These are phyloP conservation scores for Bursaphelenchus okinawaensis DNA, from an alignment of 2,888 invertebrate genomes.

Conservation along the genomic window DNA sequence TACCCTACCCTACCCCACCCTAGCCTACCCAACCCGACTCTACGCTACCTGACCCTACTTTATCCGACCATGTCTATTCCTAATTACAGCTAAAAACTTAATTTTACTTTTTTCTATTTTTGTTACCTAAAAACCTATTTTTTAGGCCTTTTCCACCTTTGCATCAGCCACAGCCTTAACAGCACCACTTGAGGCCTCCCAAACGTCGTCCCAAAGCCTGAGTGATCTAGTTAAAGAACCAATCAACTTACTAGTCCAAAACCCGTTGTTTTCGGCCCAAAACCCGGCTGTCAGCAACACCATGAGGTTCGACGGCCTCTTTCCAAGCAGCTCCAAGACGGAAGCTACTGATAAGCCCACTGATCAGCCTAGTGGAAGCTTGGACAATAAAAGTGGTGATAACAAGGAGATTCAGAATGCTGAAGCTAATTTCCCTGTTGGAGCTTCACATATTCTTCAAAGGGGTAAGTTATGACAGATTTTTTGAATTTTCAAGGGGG, in stretches of 20 bases:
- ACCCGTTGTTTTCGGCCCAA: background rate
- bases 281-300: background rate
- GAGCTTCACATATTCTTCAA: background rate
- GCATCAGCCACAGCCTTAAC: conserved; percentile 1
- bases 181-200: background rate
- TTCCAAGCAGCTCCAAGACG: background rate
- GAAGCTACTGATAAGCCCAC: background rate
- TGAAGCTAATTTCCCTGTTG: background rate
- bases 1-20: too few relatives aligned
- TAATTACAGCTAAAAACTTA: too few relatives aligned
- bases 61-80: too few relatives aligned
- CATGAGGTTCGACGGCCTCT: background rate
- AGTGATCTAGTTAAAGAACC: background rate
- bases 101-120: background rate
- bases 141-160: conserved; percentile 6
- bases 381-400: too few relatives aligned
- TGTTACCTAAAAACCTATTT: background rate
- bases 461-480: background rate
- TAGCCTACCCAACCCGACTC: too few relatives aligned
- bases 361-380: background rate
- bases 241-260: background rate
- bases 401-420: background rate
- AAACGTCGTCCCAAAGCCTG: background rate
- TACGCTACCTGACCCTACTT: too few relatives aligned
- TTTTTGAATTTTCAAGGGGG: too few relatives aligned